Evolutionary conservation across 2,797 vertebrate species (phyloP).

Genomic region (Nyctalus aviator): DNA sequence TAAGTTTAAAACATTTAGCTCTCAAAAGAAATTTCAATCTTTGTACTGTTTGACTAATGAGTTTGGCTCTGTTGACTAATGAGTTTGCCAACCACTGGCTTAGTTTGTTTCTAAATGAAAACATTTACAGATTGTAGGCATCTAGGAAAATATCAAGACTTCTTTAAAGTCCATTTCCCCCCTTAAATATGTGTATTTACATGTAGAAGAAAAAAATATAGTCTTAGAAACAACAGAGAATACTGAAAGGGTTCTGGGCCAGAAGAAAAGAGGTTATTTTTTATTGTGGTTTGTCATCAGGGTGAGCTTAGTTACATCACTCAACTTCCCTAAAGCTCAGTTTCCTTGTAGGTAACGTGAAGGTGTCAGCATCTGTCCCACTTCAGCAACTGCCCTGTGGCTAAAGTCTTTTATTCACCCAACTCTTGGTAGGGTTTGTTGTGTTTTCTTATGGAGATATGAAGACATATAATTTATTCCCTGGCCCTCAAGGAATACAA

Average conservation of each 20-base stretch:
- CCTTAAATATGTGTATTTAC: not conserved
- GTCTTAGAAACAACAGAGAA: not conserved
- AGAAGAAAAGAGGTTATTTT: slow-evolving; percentile 26
- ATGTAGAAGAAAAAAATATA: not conserved
- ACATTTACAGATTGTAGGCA: not conserved
- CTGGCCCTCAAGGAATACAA: not conserved
- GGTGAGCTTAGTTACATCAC: not conserved
- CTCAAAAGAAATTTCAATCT: too few species aligned
- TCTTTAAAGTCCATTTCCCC: not conserved
- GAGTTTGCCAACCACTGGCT: too few species aligned
- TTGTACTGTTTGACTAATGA: too few species aligned
- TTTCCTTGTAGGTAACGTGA: not conserved
- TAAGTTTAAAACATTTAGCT: too few species aligned
- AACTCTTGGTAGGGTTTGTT: not conserved
- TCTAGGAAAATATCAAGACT: not conserved
- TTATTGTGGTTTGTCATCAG: not conserved
- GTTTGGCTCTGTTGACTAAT: too few species aligned
- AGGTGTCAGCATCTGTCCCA: not conserved
- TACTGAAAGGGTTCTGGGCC: not conserved
- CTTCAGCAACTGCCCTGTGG: not conserved
- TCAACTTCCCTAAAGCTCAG: not conserved
- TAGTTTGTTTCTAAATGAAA: not conserved
- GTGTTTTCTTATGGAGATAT: not conserved
- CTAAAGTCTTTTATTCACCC: not conserved
- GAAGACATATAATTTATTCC: not conserved